These are phyloP conservation scores for Nowickia ferox DNA, from an alignment of 2,888 invertebrate species.

Conservation along the genomic window DNA sequence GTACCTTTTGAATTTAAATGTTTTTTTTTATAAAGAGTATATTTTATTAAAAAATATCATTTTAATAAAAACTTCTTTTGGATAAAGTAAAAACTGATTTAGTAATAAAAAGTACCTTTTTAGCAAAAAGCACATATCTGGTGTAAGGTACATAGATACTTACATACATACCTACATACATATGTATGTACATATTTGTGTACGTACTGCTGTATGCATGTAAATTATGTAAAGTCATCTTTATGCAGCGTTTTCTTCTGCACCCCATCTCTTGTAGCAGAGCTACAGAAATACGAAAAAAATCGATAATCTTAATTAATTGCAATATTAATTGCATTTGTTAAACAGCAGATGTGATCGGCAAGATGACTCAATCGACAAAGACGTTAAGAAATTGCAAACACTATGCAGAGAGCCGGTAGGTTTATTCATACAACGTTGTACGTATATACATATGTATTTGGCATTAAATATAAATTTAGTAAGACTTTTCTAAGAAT, in stretches of 20 bases:
- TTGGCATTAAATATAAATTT: constrained; percentile 16
- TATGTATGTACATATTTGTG: no score
- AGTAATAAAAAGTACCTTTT: not conserved
- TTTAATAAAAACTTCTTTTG: not conserved
- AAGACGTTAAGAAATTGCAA: constrained; percentile 1
- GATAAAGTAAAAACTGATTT: no score
- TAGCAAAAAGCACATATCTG: not conserved
- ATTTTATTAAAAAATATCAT: not conserved
- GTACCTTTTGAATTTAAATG: no score
- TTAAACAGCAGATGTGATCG: constrained; percentile 52
- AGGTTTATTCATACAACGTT: not conserved
- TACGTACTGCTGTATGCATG: not conserved
- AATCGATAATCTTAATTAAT: constrained; percentile 55
- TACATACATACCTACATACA: no score
- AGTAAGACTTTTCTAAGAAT: not conserved
- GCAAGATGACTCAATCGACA: not conserved
- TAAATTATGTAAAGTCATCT: not conserved
- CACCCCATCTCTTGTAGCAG: not conserved
- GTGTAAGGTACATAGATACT: not conserved
- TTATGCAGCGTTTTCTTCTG: not conserved
- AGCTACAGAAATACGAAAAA: constrained; percentile 17
- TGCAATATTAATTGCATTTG: constrained; percentile 47
- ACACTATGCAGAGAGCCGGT: not conserved
- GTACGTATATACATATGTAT: not conserved
- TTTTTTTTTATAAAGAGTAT: not conserved